Base-by-base conservation (phyloP, 2,888 invertebrate genomes). In the Eupithecia abbreviata region DNA sequence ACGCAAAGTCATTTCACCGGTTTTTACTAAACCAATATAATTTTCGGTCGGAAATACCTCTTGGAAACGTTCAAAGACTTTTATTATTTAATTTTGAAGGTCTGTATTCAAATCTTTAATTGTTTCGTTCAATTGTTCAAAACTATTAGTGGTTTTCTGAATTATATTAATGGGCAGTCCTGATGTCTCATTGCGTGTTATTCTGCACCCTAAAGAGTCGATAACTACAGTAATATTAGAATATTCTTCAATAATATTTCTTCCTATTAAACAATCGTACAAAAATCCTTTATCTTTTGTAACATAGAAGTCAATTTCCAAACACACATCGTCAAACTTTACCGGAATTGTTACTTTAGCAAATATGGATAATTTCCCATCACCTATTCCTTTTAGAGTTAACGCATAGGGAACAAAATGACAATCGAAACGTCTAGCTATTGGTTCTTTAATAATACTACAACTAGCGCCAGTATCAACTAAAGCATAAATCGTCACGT, bases 1-100 rank as follows among this genome's bases (percentile, higher is more conserved):
- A 9, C 66, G 47, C 3, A 74, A 18, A 41, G n/a, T n/a, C n/a
- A n/a, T n/a, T n/a, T n/a, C n/a, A n/a, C n/a, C n/a, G n/a, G n/a
- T n/a, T n/a, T n/a, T 74, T n/a, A 74, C 74, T 5, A 13, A 69
- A 41, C 69, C 65, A 10, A 65, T 65, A 58, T 58, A n/a, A 58
- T 58, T 49, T 49, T 49, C 47, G 12, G 47, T 49, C 47, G 47
- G 18, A 30, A 65, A 41, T 18, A 65, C 65, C 41, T 12, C 12
- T 30, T 18, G 18, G 12, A 30, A 65, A 12, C 30, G 18, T 41
- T 30, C 10, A 65, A 65, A 65, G 4, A 65, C 9, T 12, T 65
- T 30, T 65, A 30, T 30, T 30, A 65, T 30, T 30, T 65, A 41
- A 30, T 41, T 30, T 65, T 65, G 65, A 30, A 65, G 65, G 18